phyloP scores from a whole-genome alignment of 1,140 invertebrate species.

The Drosophila lacertosa region DNA sequence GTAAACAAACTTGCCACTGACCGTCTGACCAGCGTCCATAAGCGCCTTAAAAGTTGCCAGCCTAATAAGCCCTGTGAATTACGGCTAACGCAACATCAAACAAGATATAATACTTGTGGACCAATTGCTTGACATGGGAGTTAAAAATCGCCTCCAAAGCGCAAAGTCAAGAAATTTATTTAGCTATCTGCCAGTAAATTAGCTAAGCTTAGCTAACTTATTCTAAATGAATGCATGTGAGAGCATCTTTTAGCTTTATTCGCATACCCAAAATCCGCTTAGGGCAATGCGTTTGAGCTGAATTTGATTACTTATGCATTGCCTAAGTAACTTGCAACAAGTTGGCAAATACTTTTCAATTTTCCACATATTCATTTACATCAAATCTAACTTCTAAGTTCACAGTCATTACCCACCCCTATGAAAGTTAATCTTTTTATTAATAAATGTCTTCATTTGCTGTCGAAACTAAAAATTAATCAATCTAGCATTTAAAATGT shows the following conservation, averaged over 20 bases:
- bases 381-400: conserved; percentile 1
- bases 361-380: conserved; percentile 2
- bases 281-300: conserved; percentile 52
- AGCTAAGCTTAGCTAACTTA: conserved; percentile 6
- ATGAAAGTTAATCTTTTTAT: neutral
- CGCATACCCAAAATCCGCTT: conserved; percentile 37
- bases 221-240: neutral
- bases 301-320: conserved; percentile 68
- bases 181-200: conserved; percentile 24
- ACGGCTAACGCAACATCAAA: conserved; percentile 59
- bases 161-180: conserved; percentile 40
- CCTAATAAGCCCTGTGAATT: conserved; percentile 11
- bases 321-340: conserved; percentile 30
- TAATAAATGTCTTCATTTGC: conserved; percentile 4
- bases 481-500: neutral
- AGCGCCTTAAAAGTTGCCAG: conserved; percentile 61
- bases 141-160: neutral
- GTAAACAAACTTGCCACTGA: conserved; percentile 33
- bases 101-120: conserved; percentile 28
- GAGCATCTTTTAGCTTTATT: conserved; percentile 7
- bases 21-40: conserved; percentile 30
- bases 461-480: conserved; percentile 1
- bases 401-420: conserved; percentile 29
- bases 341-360: conserved; percentile 13
- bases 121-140: conserved; percentile 8